Conservation (phyloP, 2,797 vertebrate genomes). For the Micropoecilia bifurca region DNA sequence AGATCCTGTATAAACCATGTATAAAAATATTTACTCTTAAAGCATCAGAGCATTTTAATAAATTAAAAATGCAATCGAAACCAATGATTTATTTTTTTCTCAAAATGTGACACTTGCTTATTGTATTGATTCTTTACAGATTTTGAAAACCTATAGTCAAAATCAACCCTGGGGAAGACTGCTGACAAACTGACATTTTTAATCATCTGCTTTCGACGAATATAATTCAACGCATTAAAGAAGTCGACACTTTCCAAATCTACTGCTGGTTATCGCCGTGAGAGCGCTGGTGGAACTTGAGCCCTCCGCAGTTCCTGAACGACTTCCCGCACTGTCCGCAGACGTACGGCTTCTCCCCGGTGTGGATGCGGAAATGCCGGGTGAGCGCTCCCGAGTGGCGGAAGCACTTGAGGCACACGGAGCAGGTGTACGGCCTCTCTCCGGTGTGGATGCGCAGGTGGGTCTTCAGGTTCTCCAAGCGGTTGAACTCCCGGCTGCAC, state of each 20-base stretch:
- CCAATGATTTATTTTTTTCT: neutral
- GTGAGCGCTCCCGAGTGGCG: slow-evolving; percentile 82
- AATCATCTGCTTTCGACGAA: neutral
- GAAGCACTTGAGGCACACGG: slow-evolving; percentile 77
- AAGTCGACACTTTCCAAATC: neutral
- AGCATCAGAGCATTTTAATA: neutral
- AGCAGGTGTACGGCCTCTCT: slow-evolving; percentile 78
- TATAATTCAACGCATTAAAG: neutral
- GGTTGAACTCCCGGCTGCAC: slow-evolving; percentile 81
- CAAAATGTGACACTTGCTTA: neutral
- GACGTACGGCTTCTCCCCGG: slow-evolving; percentile 80
- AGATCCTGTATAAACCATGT: neutral
- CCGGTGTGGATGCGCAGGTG: slow-evolving; percentile 83
- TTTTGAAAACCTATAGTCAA: neutral
- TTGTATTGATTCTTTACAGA: neutral
- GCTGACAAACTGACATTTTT: neutral
- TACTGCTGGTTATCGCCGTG: slow-evolving; percentile 59
- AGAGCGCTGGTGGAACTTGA: slow-evolving; percentile 80
- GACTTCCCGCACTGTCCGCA: slow-evolving; percentile 81
- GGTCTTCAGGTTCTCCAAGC: slow-evolving; percentile 83
- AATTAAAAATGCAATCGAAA: neutral
- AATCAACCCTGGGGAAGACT: neutral
- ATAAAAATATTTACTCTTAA: neutral
- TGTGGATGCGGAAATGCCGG: slow-evolving; percentile 83
- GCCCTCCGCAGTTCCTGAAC: slow-evolving; percentile 80